Evolutionary conservation across 92 coral and sea anemone species (phyloP), one percentile per base, ranked within the genome.

Genomic region (Paragorgia papillata): DNA sequence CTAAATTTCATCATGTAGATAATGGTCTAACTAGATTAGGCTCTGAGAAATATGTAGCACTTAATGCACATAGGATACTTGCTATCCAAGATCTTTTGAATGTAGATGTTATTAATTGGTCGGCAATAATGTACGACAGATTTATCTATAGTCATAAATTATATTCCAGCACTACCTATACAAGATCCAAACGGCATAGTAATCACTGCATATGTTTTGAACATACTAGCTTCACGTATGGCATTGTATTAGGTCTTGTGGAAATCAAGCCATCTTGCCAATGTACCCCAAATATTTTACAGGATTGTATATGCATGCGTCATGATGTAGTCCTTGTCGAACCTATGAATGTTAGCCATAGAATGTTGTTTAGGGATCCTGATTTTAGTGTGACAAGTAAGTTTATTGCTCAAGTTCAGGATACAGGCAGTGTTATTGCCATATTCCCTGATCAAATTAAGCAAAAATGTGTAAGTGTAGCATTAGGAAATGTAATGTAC

Each of bases 181-280:
- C 48, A 9, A 41, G 75, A 41, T 67, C 75, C 29, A 67, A 67
- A 67, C 56, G 75, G 9, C 75, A 67, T 28, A 19, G 9, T 24
- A 67, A 67, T 28, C 75, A 67, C 30, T 40, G 17, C 29, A 4
- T 67, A 24, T 24, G 32, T 2, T 67, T 67, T 44, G 48, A 67
- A 9, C 75, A 67, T 67, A 15, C 57, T 13, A 49, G 17, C 21
- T 67, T 41, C 43, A 22, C 29, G 15, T 67, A 44, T 41, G 75
- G 75, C 15, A 49, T n/a, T 24, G 43, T 67, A 9, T 44, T 67
- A 27, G 58, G 75, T 43, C 58, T 67, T 22, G 7, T 67, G 3
- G 41, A 21, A 35, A 30, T 67, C 57, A 67, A 67, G 57, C 75
- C 75, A n/a, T 67, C 33, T 19, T 67, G 75, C 34, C 29, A 67